Conservation (phyloP, 92 coral and sea anemone genomes). For the Siderastrea radians region DNA sequence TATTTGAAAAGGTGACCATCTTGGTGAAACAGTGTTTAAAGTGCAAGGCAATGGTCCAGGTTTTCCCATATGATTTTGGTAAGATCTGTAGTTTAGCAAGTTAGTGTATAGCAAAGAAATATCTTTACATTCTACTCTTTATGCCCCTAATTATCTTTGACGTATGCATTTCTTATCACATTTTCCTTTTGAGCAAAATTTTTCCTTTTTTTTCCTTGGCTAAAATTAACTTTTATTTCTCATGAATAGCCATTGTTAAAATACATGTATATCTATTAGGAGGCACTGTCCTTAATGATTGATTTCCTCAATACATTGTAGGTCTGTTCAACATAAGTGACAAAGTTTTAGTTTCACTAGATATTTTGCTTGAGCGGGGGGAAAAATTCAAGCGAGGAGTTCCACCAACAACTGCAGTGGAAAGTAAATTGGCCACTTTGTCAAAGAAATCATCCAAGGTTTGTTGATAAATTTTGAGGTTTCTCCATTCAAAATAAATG, state of each 20-base stretch:
- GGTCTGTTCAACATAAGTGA: slow-evolving; percentile 61
- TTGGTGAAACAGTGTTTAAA: neutral
- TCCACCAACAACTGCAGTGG: slow-evolving; percentile 32
- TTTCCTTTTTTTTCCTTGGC: no score
- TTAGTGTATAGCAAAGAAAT: no score
- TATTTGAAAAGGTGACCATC: neutral
- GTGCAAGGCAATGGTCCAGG: neutral
- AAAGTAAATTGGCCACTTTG: slow-evolving; percentile 43
- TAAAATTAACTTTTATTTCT: no score
- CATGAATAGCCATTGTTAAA: no score
- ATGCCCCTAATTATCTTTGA: no score
- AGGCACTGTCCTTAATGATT: neutral
- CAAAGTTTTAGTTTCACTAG: slow-evolving; percentile 51
- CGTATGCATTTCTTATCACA: no score
- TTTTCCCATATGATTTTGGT: neutral
- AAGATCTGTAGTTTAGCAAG: neutral
- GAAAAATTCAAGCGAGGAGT: slow-evolving; percentile 58
- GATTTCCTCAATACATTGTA: neutral
- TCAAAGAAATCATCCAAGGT: neutral
- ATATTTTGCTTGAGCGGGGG: slow-evolving; percentile 57
- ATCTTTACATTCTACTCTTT: no score
- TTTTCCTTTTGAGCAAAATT: no score
- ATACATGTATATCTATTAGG: no score
- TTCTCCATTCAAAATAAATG: neutral
- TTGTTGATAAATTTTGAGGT: neutral